Conservation (phyloP, 2,888 invertebrate genomes). For the Vannuccia rotundouncinata region DNA sequence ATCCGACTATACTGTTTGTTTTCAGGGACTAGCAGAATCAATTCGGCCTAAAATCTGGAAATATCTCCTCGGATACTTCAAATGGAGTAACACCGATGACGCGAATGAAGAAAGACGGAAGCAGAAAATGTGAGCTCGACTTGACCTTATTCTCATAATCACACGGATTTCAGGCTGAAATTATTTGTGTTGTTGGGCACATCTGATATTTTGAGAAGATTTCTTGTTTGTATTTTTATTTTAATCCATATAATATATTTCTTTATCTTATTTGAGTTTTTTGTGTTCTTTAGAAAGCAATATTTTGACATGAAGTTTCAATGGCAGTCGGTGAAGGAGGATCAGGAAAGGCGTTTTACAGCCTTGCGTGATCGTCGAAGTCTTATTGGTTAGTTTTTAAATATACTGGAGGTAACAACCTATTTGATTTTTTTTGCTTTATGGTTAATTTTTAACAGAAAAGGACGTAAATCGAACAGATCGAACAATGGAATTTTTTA, state of each 20-base stretch:
- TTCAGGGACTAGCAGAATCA: slow-evolving; percentile 42
- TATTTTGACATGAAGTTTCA: slow-evolving; percentile 92
- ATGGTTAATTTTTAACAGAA: slow-evolving; percentile 60
- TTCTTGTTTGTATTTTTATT: too few relatives aligned
- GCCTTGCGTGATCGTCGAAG: slow-evolving; percentile 82
- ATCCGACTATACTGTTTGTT: too few relatives aligned
- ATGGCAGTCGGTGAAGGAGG: slow-evolving; percentile 80
- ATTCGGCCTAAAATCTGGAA: slow-evolving; percentile 84
- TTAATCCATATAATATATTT: too few relatives aligned
- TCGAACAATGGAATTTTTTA: slow-evolving; percentile 77
- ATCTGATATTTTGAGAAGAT: too few relatives aligned
- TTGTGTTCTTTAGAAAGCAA: slow-evolving; percentile 63
- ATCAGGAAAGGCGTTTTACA: slow-evolving; percentile 79
- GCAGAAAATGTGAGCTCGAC: slow-evolving; percentile 62
- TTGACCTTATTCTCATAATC: too few relatives aligned
- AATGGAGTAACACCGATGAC: slow-evolving; percentile 71
- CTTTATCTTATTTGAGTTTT: too few relatives aligned
- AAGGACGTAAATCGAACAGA: slow-evolving; percentile 96
- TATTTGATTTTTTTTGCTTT: not conserved
- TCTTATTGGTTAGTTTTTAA: slow-evolving; percentile 22
- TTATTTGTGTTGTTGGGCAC: too few relatives aligned
- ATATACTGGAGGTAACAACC: not conserved
- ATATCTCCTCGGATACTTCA: slow-evolving; percentile 78
- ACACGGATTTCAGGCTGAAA: too few relatives aligned
- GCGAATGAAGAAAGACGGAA: slow-evolving; percentile 67